Evolutionary conservation across 2,113 vertebrate genomes (phyloP).

Genomic region (Chlamydotis undulata): DNA sequence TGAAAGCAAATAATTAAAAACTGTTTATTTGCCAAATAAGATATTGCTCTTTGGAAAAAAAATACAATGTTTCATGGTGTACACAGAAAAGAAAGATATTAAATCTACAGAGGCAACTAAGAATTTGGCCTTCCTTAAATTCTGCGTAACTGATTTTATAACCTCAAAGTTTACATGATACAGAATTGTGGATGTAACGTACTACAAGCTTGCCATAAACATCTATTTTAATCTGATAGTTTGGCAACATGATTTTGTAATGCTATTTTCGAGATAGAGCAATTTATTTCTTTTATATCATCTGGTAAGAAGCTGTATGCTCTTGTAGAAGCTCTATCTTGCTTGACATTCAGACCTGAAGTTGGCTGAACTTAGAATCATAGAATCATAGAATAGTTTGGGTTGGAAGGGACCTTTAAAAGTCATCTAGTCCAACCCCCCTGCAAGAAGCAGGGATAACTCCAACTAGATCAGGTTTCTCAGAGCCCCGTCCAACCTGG

Average conservation of each 20-base stretch:
- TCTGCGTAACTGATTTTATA: not conserved
- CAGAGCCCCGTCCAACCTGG: too few species aligned
- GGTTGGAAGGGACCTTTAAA: too few species aligned
- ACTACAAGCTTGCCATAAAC: not conserved
- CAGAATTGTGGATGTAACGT: not conserved
- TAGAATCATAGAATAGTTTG: too few species aligned
- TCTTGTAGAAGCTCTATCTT: not conserved
- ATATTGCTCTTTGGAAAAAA: not conserved
- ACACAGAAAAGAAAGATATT: not conserved
- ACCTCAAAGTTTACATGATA: not conserved
- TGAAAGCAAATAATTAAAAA: not conserved
- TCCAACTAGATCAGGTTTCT: too few species aligned
- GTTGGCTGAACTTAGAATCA: not conserved
- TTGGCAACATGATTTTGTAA: not conserved
- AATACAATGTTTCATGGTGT: not conserved
- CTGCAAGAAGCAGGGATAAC: too few species aligned
- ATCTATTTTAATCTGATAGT: not conserved
- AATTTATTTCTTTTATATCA: not conserved
- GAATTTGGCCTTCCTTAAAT: not conserved
- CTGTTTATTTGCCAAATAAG: not conserved
- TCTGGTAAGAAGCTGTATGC: not conserved
- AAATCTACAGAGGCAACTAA: not conserved
- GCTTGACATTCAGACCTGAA: not conserved
- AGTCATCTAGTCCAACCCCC: too few species aligned
- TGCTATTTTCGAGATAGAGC: not conserved